Conservation (phyloP, 2,797 vertebrate species). For the Lindbergichthys nudifrons region DNA sequence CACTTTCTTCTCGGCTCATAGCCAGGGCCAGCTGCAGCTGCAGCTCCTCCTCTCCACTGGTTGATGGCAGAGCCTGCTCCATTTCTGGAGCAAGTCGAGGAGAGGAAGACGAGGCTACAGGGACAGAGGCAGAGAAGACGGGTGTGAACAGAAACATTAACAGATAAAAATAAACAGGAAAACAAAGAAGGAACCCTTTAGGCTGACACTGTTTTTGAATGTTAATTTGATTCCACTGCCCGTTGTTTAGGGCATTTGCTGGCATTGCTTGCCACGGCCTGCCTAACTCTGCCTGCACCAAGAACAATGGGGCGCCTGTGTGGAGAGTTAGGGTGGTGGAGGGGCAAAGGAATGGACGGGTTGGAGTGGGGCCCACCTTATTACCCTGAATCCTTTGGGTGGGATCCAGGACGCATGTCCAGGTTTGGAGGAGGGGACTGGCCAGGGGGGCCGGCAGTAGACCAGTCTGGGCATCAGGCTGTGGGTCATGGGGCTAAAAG, state of each 20-base stretch:
- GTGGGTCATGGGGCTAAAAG: conserved; percentile 61
- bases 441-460: conserved; percentile 19
- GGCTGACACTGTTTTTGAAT: conserved; percentile 74
- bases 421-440: conserved; percentile 39
- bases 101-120: conserved; percentile 84
- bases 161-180: conserved; percentile 24
- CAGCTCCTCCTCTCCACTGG: conserved; percentile 94
- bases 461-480: conserved; percentile 56
- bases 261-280: conserved; percentile 74
- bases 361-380: conserved; percentile 70
- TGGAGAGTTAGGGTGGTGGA: conserved; percentile 61
- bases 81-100: conserved; percentile 89
- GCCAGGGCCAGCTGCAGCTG: conserved; percentile 96
- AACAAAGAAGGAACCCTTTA: conserved; percentile 45
- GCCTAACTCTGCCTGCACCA: conserved; percentile 69
- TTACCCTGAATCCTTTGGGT: conserved; percentile 66
- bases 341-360: conserved; percentile 65
- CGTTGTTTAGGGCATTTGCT: conserved; percentile 76
- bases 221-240: conserved; percentile 70
- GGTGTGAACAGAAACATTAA: conserved; percentile 33
- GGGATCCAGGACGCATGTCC: conserved; percentile 57
- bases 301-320: conserved; percentile 85
- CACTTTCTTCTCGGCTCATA: conserved; percentile 96
- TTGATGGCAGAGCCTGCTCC: conserved; percentile 94
- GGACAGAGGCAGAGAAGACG: conserved; percentile 71